phyloP scores from a whole-genome alignment of 2,113 vertebrate genomes.

The Xerus inauris region DNA sequence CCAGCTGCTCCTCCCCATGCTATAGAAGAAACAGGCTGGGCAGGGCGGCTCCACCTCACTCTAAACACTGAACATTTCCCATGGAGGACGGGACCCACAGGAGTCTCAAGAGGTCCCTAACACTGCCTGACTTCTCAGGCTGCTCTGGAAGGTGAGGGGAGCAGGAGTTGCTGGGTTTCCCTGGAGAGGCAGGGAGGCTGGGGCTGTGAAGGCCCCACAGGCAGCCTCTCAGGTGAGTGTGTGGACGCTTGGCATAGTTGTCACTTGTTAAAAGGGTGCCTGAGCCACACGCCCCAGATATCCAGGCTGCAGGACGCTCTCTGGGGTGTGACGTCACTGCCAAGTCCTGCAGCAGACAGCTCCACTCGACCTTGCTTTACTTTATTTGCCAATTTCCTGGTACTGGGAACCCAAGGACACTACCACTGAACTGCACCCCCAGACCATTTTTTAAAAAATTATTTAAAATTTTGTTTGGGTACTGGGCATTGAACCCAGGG shows the following conservation, averaged over 20 bases:
- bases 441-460: too few relatives aligned
- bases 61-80: neutral
- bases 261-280: neutral
- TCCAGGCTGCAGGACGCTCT: neutral
- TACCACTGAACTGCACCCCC: neutral
- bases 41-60: neutral
- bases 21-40: neutral
- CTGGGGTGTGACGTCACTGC: accelerated
- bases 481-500: too few relatives aligned
- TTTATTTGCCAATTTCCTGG: neutral
- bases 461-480: too few relatives aligned
- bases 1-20: neutral
- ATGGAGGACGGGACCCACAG: accelerated
- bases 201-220: accelerated
- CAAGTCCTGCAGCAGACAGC: neutral
- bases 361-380: accelerated
- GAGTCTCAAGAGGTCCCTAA: neutral
- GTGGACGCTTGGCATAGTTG: accelerated
- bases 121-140: neutral
- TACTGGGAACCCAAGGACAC: too few relatives aligned
- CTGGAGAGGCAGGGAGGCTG: accelerated
- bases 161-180: neutral
- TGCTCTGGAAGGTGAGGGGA: neutral
- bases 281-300: neutral
- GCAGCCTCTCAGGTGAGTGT: neutral